Conservation (phyloP, 2,888 invertebrate species). For the Anagyrus pseudococci region DNA sequence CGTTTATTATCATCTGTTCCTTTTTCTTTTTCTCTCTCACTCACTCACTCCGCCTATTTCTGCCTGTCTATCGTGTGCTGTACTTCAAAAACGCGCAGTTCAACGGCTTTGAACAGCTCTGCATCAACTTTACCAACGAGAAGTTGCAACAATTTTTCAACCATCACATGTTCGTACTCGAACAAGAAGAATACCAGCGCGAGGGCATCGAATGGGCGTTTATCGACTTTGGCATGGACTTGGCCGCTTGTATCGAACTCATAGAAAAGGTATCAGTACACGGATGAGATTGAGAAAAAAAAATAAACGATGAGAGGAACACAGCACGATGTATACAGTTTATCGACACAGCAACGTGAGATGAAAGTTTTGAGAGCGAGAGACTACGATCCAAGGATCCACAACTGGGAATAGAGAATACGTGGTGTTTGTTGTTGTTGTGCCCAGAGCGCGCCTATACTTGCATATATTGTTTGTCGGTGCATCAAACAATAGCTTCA, state of each 20-base stretch:
- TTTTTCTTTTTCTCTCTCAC: constrained; percentile 38
- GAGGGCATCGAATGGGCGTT: constrained; percentile 96
- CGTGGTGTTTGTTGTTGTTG: too few relatives aligned
- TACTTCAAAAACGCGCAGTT: constrained; percentile 64
- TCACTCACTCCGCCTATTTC: constrained; percentile 39
- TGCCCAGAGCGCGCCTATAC: neutral
- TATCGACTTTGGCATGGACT: constrained; percentile 98
- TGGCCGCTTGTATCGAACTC: constrained; percentile 93
- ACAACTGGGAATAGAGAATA: neutral
- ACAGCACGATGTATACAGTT: too few relatives aligned
- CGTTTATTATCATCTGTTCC: constrained; percentile 6
- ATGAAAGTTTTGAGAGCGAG: neutral
- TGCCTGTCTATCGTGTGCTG: constrained; percentile 39
- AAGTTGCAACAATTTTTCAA: constrained; percentile 98
- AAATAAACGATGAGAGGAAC: constrained; percentile 4
- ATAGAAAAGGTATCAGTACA: constrained; percentile 84
- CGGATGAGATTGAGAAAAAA: constrained; percentile 3
- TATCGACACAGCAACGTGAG: neutral
- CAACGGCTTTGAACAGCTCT: constrained; percentile 98
- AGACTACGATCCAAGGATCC: neutral
- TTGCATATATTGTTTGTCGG: constrained; percentile 10
- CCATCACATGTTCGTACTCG: constrained; percentile 97
- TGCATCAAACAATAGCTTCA: constrained; percentile 24
- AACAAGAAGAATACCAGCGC: constrained; percentile 94
- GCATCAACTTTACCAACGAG: constrained; percentile 98